A percentile compares a stretch with the other conserved stretches of the same genome.
These are phyloP conservation scores for Drosophila seguyi DNA, from an alignment of 1,140 invertebrate species.

Conservation along the genomic window DNA sequence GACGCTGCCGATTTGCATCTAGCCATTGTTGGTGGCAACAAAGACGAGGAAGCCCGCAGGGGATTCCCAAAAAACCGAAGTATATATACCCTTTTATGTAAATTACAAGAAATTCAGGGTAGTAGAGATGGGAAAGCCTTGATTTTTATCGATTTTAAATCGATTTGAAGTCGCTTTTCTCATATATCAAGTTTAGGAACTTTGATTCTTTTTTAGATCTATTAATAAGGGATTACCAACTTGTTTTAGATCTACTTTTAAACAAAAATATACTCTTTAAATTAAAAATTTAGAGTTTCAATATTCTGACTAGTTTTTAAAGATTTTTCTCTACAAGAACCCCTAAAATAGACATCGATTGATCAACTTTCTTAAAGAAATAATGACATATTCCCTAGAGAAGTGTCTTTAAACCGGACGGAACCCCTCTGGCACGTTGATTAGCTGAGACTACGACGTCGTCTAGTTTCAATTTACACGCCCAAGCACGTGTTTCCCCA, in stretches of 20 bases:
- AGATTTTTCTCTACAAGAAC: not conserved
- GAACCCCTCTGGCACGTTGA: constrained; percentile 26
- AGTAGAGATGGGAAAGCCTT: no score
- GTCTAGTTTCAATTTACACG: constrained; percentile 71
- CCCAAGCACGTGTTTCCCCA: constrained; percentile 65
- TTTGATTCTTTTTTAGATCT: not conserved
- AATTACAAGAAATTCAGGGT: no score
- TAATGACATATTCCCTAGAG: not conserved
- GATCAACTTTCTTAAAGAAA: not conserved
- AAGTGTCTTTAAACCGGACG: not conserved
- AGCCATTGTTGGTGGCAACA: constrained; percentile 56
- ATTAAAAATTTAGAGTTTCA: no score
- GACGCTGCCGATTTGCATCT: constrained; percentile 70
- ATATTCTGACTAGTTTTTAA: not conserved
- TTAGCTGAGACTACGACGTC: constrained; percentile 31
- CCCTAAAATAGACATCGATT: not conserved
- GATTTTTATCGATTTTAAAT: not conserved
- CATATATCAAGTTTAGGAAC: not conserved
- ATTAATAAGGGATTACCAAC: no score
- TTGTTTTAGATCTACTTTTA: no score
- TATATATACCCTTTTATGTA: not conserved
- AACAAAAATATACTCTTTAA: not conserved
- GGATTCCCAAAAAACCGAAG: not conserved
- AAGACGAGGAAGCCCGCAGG: constrained; percentile 1
- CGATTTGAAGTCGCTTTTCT: not conserved